Base-by-base conservation (phyloP, 1,140 invertebrate species). In the Gryllus bimaculatus region DNA sequence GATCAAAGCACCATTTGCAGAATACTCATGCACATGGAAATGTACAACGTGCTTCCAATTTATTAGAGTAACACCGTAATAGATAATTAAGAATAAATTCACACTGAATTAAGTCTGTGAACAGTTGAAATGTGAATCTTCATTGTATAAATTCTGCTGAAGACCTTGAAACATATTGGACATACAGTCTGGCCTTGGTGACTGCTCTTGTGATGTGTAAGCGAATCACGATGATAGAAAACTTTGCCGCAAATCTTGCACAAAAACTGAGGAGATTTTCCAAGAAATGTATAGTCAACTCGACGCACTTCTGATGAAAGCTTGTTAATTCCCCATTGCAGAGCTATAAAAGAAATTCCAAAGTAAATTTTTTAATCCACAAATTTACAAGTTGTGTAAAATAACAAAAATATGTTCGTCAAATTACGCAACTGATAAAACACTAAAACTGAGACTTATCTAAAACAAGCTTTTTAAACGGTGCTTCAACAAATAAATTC, bases 221-320 rank as follows among this genome's bases (percentile, higher is more conserved):
- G 87, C 74, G 92, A 93, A 82, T 91, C 92, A 78, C 91, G 91
- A 82, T 93, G 92, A 81, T 91, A 93, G 84, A 94, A 94, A 75
- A 90, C 90, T 87, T 93, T 93, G 82, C 90, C 91, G 86, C 92
- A 93, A 82, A 90, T 86, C 82, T 89, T 89, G 86, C 90, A 91
- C 15, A 66, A 74, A 73, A 78, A 78, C 47, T 73, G 78, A 20
- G 48, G 48, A 48, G 47, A 66, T 66, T 66, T 66, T 66, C 54
- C 54, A 66, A 66, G 10, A 66, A 13, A 66, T 18, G 54, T 13
- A 66, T 66, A 66, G 54, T 66, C 10, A 66, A 66, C 54, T 73
- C 73, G 73, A 18, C 73, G 20, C 73, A 73, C 15, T 75, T 13
- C 47, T 12, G 20, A 66, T 66, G 54, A 66, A 66, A 10, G 54